A percentile compares a stretch with the other conserved stretches of the same genome.
Conservation (phyloP, 2,888 invertebrate genomes). For the Eugnorisma glareosa region DNA sequence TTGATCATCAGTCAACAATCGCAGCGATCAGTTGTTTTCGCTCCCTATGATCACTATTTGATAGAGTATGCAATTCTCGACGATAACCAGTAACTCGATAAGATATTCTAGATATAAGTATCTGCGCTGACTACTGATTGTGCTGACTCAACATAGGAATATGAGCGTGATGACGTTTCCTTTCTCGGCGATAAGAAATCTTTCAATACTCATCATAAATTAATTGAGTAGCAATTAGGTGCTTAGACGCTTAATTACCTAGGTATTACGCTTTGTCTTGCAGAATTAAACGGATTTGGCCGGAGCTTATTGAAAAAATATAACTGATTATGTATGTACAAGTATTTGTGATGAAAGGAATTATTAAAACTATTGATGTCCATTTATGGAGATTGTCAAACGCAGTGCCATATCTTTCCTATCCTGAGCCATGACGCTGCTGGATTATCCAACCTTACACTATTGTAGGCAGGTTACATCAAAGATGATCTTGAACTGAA, state of each 20-base stretch:
- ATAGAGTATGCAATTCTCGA: constrained; percentile 1
- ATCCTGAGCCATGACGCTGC: neutral
- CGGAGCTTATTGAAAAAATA: neutral
- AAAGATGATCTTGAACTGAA: neutral
- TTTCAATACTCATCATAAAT: neutral
- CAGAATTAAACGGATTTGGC: neutral
- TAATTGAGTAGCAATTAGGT: neutral
- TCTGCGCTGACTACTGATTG: constrained; percentile 3
- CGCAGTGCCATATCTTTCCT: neutral
- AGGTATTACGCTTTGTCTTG: neutral
- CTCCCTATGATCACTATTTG: constrained; percentile 15
- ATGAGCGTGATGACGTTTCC: neutral
- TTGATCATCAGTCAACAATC: neutral
- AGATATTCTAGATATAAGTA: neutral
- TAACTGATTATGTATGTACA: neutral
- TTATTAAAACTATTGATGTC: neutral
- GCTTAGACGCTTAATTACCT: neutral
- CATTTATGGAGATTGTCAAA: neutral
- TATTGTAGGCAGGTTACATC: neutral
- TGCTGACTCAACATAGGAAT: neutral
- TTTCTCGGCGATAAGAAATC: neutral
- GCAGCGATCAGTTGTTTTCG: neutral
- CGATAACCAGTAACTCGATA: constrained; percentile 7
- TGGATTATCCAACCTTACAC: neutral
- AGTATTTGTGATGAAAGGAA: neutral